phyloP scores from a whole-genome alignment of 2,888 invertebrate genomes.

The Lissocephala sabroskyi region DNA sequence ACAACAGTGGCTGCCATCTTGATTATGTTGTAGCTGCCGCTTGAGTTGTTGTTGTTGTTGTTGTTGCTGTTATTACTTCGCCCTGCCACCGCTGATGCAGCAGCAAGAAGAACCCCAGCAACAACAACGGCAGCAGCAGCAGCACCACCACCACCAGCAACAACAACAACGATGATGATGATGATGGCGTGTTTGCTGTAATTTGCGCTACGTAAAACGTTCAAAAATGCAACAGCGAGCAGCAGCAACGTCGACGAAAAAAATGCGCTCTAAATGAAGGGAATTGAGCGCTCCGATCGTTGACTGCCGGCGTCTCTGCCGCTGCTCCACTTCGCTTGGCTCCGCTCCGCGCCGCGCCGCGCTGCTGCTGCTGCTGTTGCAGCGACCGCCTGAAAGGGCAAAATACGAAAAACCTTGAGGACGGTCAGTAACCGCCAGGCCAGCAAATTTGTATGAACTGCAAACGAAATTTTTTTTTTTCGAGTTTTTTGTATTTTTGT shows the following conservation, averaged over 20 bases:
- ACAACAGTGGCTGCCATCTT: slow-evolving; percentile 58
- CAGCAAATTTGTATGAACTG: slow-evolving; percentile 61
- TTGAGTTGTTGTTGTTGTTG: slow-evolving; percentile 23
- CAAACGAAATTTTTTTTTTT: slow-evolving; percentile 43
- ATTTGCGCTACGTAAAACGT: slow-evolving; percentile 69
- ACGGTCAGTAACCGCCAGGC: slow-evolving; percentile 68
- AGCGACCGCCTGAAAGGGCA: slow-evolving; percentile 50
- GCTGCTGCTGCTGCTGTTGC: slow-evolving; percentile 17
- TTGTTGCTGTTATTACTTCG: slow-evolving; percentile 31
- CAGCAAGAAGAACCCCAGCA: slow-evolving; percentile 21
- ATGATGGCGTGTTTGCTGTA: slow-evolving; percentile 69
- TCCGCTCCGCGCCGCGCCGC: slow-evolving; percentile 13
- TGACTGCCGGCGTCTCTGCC: slow-evolving; percentile 33
- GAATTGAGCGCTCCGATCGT: slow-evolving; percentile 62
- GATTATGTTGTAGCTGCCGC: slow-evolving; percentile 52
- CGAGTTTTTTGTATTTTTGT: slow-evolving; percentile 29
- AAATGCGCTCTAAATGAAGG: slow-evolving; percentile 64
- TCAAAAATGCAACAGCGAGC: slow-evolving; percentile 59
- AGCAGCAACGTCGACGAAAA: slow-evolving; percentile 34
- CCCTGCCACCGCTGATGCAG: slow-evolving; percentile 19
- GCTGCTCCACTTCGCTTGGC: slow-evolving; percentile 5
- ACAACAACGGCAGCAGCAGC: slow-evolving; percentile 33
- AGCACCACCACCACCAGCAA: too few relatives aligned
- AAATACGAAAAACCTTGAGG: slow-evolving; percentile 68
- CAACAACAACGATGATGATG: slow-evolving; percentile 28